Percentiles rank a stretch among this genome's conserved stretches.
These are phyloP conservation scores for Butorides virescens DNA, from an alignment of 2,113 vertebrate genomes.

Conservation along the genomic window DNA sequence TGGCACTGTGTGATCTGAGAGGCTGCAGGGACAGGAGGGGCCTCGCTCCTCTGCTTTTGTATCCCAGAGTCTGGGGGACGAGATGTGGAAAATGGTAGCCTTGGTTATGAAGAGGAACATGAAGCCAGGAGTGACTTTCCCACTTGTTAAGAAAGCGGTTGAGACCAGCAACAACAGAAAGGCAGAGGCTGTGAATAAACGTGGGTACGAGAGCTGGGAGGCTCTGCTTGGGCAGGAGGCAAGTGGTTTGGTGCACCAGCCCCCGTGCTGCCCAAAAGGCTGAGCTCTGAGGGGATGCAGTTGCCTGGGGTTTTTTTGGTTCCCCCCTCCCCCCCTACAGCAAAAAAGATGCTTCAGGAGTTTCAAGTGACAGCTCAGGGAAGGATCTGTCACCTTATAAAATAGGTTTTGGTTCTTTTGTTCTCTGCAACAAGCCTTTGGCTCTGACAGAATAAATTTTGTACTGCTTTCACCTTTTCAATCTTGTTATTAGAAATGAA, in stretches of 20 bases:
- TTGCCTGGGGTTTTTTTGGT: too few relatives aligned
- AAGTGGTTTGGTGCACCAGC: background rate
- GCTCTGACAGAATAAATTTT: background rate
- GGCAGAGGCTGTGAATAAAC: background rate
- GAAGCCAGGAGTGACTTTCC: background rate
- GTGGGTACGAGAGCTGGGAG: background rate
- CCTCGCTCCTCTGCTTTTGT: background rate
- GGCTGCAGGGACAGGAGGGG: background rate
- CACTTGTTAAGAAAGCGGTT: background rate
- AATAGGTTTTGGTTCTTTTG: background rate
- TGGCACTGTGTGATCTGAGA: background rate
- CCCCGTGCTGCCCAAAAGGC: accelerated
- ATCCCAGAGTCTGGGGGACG: background rate
- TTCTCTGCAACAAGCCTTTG: background rate
- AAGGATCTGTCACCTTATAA: background rate
- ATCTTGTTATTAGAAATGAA: background rate
- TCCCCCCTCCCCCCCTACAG: background rate
- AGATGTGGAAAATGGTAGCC: background rate
- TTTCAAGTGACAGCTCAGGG: background rate
- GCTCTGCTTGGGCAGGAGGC: background rate
- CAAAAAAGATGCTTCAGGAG: background rate
- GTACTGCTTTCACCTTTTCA: conserved; percentile 27
- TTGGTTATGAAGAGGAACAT: background rate
- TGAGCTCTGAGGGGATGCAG: background rate
- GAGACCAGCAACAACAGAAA: background rate